Evolutionary conservation across 2,113 vertebrate species (phyloP), one percentile per base, ranked within the genome.

Genomic region (Pao palembangensis): DNA sequence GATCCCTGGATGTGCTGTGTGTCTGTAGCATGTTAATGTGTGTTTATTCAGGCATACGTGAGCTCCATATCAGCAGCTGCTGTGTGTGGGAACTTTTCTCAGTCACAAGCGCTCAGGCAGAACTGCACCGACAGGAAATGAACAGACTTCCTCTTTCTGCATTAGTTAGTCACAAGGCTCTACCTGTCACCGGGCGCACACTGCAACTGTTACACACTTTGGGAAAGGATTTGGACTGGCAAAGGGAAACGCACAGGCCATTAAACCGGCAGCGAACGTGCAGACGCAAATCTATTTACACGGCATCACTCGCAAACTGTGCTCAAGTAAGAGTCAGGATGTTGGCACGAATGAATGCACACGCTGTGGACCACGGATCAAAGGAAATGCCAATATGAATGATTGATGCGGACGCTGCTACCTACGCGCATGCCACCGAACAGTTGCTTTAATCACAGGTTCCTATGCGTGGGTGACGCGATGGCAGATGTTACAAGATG

Each of bases 361-460:
- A 64, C 14, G 44, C 31, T 15, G 28, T n/a, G 21, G 55, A 71
- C 69, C 69, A 47, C 20, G 49, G 65, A 79, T 86, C 72, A 88
- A 82, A 79, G 57, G 43, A 79, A 82, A 86, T 76, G 77, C 71
- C 79, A 74, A 19, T 53, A 79, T 86, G 81, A 85, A 85, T 84
- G 82, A 82, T 84, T 79, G 75, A 86, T 85, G 81, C 52, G 31
- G 61, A 67, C 50, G 59, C 28, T 20, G 41, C 73, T 75, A 64
- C 69, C 61, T 57, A 55, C 78, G 71, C 71, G 65, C 50, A 54
- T 20, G 75, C 50, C 62, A 60, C 56, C 61, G 44, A 19, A 42
- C 38, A 56, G n/a, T 34, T 16, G 25, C 31, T 76, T 68, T 53
- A 63, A 62, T 44, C 42, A 49, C 44, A 61, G 55, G 48, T 7